A percentile compares a stretch with the other conserved stretches of the same genome.
phyloP scores from a whole-genome alignment of 1,140 invertebrate genomes.

The Drosophila serrata region DNA sequence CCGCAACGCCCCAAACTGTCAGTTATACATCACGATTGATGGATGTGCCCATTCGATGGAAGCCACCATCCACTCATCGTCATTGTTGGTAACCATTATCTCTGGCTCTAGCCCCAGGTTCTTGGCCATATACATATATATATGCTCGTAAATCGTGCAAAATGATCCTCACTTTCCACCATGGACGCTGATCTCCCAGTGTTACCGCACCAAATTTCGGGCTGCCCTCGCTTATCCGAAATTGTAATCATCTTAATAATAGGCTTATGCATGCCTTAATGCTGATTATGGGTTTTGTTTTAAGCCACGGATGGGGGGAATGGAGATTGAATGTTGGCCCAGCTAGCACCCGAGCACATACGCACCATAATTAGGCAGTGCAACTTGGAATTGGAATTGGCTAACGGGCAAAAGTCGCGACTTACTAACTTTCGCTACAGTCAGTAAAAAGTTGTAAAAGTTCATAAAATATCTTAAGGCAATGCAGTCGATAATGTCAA shows the following conservation, averaged over 20 bases:
- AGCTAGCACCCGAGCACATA: constrained; percentile 29
- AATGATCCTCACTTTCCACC: constrained; percentile 40
- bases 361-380: constrained; percentile 65
- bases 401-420: constrained; percentile 40
- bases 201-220: constrained; percentile 51
- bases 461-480: neutral
- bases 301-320: constrained; percentile 19
- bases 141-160: constrained; percentile 54
- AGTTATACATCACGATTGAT: constrained; percentile 74
- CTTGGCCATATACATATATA: neutral
- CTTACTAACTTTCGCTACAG: constrained; percentile 39
- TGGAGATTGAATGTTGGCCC: constrained; percentile 39
- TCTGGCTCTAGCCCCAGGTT: constrained; percentile 40
- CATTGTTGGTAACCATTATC: constrained; percentile 44
- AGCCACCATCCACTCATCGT: constrained; percentile 72
- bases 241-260: constrained; percentile 78
- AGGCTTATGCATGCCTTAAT: constrained; percentile 57
- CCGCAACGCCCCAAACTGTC: constrained; percentile 67
- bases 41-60: constrained; percentile 22
- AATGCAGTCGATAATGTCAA: neutral
- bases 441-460: neutral
- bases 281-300: constrained; percentile 66
- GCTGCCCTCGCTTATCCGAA: constrained; percentile 64
- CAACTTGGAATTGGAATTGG: constrained; percentile 17
- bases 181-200: constrained; percentile 31